These are phyloP conservation scores for Brachypodius melanocephalos DNA, from an alignment of 2,113 vertebrate genomes.

Conservation along the genomic window DNA sequence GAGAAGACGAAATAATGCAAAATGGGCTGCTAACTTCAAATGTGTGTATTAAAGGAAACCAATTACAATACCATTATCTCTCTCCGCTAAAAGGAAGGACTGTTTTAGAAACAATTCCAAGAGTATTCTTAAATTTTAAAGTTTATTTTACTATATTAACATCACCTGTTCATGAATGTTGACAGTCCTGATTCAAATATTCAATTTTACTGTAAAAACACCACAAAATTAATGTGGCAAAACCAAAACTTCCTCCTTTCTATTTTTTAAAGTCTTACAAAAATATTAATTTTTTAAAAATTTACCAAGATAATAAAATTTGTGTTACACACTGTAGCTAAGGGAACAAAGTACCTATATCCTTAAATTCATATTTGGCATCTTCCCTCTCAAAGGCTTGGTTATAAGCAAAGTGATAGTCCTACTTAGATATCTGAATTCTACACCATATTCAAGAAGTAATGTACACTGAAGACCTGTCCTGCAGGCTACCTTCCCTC, in stretches of 20 bases:
- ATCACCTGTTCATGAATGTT: conserved; percentile 40
- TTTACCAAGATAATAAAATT: not conserved
- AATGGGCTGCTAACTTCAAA: not conserved
- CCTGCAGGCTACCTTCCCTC: not conserved
- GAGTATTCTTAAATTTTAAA: conserved; percentile 40
- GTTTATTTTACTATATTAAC: conserved; percentile 54
- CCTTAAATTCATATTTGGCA: not conserved
- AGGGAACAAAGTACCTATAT: not conserved
- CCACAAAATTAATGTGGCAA: not conserved
- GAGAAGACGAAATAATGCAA: not conserved
- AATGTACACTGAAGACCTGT: not conserved
- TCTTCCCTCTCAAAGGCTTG: not conserved
- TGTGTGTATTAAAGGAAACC: not conserved
- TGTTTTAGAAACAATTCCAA: conserved; percentile 4
- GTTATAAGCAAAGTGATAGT: not conserved
- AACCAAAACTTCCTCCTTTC: not conserved
- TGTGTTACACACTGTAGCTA: not conserved
- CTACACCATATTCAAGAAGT: not conserved
- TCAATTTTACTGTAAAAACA: conserved; percentile 20
- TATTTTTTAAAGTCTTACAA: not conserved
- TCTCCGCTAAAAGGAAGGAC: conserved; percentile 2
- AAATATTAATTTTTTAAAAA: not conserved
- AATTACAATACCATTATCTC: not conserved
- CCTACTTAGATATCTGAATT: not conserved
- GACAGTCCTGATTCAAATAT: conserved; percentile 9